A percentile compares a stretch with the other conserved stretches of the same genome.
phyloP scores from a whole-genome alignment of 1,140 invertebrate genomes.

The Acromyrmex heyeri region DNA sequence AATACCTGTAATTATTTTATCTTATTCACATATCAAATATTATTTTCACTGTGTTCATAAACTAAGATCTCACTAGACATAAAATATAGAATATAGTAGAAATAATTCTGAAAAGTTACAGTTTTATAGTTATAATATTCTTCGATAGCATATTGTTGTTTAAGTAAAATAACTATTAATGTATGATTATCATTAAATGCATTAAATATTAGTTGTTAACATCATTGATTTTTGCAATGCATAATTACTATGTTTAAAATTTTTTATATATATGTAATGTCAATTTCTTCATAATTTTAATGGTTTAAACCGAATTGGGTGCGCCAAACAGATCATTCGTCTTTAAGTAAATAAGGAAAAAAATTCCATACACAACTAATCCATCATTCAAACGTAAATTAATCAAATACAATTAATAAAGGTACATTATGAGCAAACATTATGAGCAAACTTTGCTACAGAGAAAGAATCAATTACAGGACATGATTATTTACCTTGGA shows the following conservation, averaged over 20 bases:
- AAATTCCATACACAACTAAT: not conserved
- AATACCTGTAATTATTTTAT: not conserved
- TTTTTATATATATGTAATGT: not conserved
- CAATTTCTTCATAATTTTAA: not conserved
- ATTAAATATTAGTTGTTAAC: not conserved
- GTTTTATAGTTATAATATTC: not conserved
- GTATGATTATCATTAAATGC: not conserved
- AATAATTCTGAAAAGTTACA: not conserved
- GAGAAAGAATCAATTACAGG: not conserved
- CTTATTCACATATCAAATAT: not conserved
- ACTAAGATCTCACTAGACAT: not conserved
- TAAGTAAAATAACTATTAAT: not conserved
- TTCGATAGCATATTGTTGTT: not conserved
- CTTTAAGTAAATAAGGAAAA: not conserved
- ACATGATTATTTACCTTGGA: slow-evolving; percentile 23
- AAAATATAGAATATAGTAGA: not conserved
- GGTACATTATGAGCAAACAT: not conserved
- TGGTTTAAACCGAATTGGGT: not conserved
- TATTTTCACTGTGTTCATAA: not conserved
- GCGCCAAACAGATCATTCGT: not conserved
- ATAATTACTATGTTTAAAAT: not conserved
- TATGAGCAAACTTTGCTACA: not conserved
- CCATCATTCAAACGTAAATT: not conserved
- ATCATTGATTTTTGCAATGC: not conserved
- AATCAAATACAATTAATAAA: not conserved